Evolutionary conservation across 1,140 invertebrate species (phyloP).

Genomic region (Aphaenogaster floridana): DNA sequence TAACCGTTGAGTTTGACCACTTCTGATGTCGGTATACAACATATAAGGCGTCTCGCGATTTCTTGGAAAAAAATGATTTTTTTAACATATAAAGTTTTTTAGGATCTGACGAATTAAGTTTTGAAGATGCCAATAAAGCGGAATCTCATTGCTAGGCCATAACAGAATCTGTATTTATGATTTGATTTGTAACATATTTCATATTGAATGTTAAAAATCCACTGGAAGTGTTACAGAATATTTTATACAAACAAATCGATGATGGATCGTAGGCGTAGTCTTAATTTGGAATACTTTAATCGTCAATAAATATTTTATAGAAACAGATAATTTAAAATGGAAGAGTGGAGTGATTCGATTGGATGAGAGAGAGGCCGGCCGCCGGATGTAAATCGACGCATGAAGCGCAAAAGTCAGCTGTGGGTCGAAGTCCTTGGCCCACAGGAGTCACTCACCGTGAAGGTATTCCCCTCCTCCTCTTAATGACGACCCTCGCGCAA

Average conservation of each 20-base stretch:
- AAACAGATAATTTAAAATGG: neutral
- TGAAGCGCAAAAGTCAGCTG: constrained; percentile 5
- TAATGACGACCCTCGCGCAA: constrained; percentile 2
- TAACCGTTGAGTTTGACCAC: constrained; percentile 55
- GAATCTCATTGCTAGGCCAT: constrained; percentile 2
- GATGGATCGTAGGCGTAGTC: neutral
- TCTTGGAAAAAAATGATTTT: neutral
- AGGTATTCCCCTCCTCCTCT: neutral
- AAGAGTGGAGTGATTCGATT: neutral
- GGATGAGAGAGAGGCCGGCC: neutral
- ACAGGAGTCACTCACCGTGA: constrained; percentile 40
- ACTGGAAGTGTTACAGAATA: neutral
- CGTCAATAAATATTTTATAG: constrained; percentile 11
- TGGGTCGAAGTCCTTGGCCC: constrained; percentile 63
- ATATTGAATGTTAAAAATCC: neutral
- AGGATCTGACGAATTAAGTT: neutral
- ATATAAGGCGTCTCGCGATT: neutral
- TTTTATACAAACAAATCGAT: constrained; percentile 1
- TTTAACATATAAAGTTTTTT: neutral
- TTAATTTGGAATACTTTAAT: constrained; percentile 1
- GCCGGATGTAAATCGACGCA: constrained; percentile 57
- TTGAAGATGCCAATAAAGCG: neutral
- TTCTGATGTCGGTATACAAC: neutral
- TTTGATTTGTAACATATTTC: neutral
- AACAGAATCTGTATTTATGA: constrained; percentile 28